Percentiles rank a stretch among this genome's conserved stretches.
These are phyloP conservation scores for Papio anubis DNA, from an alignment of 2,113 vertebrate genomes.

Conservation along the genomic window DNA sequence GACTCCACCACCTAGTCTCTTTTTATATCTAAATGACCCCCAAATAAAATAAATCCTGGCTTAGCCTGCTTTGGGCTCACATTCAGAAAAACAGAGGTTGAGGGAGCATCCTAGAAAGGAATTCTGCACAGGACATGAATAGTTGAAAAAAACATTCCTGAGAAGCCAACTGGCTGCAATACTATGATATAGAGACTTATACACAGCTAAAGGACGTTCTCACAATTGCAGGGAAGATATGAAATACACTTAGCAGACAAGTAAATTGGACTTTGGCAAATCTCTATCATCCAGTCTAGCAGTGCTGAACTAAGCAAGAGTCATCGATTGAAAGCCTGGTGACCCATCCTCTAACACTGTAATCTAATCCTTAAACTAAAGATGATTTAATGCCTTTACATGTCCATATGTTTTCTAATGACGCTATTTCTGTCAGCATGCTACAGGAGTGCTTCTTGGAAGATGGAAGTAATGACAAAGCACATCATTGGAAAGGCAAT, in stretches of 20 bases:
- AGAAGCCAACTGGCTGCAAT: not conserved
- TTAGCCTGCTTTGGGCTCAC: not conserved
- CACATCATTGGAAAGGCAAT: constrained; percentile 87
- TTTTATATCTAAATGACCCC: constrained; percentile 26
- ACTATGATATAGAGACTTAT: not conserved
- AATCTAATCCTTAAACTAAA: constrained; percentile 82
- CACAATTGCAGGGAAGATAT: not conserved
- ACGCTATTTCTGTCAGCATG: constrained; percentile 80
- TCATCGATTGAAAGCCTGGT: constrained; percentile 28
- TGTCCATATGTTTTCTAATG: constrained; percentile 83
- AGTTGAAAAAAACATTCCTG: not conserved
- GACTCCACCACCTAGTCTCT: not conserved
- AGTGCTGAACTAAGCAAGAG: constrained; percentile 50
- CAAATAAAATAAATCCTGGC: not conserved
- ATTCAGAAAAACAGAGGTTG: not conserved
- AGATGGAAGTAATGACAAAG: constrained; percentile 85
- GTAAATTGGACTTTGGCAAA: constrained; percentile 49
- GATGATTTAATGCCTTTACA: constrained; percentile 80
- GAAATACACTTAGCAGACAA: constrained; percentile 43
- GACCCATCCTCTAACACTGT: constrained; percentile 71
- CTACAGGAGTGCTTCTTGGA: constrained; percentile 83
- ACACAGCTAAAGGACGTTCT: not conserved
- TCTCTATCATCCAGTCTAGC: not conserved
- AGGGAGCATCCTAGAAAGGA: not conserved
- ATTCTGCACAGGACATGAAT: not conserved